These are phyloP conservation scores for Morpho helenor DNA, from an alignment of 2,888 invertebrate species.

Conservation along the genomic window DNA sequence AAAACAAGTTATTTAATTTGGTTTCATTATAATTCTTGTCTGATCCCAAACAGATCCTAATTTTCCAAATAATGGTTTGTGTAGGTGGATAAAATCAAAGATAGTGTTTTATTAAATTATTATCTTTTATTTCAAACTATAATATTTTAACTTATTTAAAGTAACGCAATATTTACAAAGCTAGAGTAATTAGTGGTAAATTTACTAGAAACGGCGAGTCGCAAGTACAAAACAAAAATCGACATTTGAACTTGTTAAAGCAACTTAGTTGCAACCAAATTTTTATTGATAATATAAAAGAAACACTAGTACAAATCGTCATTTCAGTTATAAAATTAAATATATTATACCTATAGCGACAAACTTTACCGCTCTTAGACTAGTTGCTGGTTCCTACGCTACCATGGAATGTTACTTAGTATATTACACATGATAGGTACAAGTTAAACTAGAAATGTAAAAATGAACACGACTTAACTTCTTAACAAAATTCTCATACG, in stretches of 20 bases:
- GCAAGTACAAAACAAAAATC: constrained; percentile 30
- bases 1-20: too few relatives aligned
- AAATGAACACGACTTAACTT: constrained; percentile 54
- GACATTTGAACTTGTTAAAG: constrained; percentile 41
- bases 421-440: constrained; percentile 51
- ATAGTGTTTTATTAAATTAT: constrained; percentile 19
- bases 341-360: constrained; percentile 45
- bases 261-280: constrained; percentile 60
- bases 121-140: constrained; percentile 43
- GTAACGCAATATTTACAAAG: constrained; percentile 57
- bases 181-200: constrained; percentile 47
- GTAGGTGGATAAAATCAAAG: constrained; percentile 9
- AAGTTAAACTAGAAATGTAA: constrained; percentile 45
- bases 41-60: too few relatives aligned
- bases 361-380: constrained; percentile 59
- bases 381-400: constrained; percentile 63
- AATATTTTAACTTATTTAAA: constrained; percentile 38
- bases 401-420: constrained; percentile 59
- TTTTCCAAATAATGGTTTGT: too few relatives aligned
- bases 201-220: constrained; percentile 38
- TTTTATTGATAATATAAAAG: constrained; percentile 36
- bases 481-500: constrained; percentile 41
- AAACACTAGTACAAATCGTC: constrained; percentile 21
- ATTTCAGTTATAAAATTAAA: constrained; percentile 32
- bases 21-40: too few relatives aligned